Base-by-base conservation (phyloP, 2,888 invertebrate species). In the Galeopsomyia nigrocyanea region DNA sequence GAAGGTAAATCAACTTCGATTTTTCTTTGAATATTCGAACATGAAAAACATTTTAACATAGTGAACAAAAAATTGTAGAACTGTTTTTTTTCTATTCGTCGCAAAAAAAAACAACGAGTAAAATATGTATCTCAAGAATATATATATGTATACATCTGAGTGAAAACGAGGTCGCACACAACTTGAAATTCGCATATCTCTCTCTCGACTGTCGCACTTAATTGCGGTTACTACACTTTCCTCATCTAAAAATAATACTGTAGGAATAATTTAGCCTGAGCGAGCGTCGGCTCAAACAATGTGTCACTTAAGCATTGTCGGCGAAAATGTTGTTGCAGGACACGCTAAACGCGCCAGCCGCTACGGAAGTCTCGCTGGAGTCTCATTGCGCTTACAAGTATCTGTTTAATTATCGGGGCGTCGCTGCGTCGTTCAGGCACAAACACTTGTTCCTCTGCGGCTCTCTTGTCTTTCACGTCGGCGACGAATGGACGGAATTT, bases 381-480 rank as follows among this genome's bases (percentile, higher is more conserved):
- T 92, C 95, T 14, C 98, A 98, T 85, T 99, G 98, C 87, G 91
- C 92, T 86, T 98, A 93, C 87, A 96, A 95, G 86, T 98, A 95
- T 86, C 88, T 98, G 53, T 98, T 98, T 84, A 99, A 99, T 88
- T 98, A 96, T 84, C 91, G 98, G 77, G 98, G 98, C 2, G 98
- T 99, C 0, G 98, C 98, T 2, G 98, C 98, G 13, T 98, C 97
- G 86, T 99, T 99, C 83, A 90, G 98, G n/a, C 92, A 97, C 67
- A 98, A 98, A 84, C 98, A 98, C 87, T 89, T 99, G 55, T 96
- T 98, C 81, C 88, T 98, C 0, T 99, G 98, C 84, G 92, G 93
- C 79, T 97, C 97, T 0, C 87, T 98, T 51, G 95, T 99, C 0
- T 95, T 98, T 82, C 98, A 98, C 85, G 96, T 98, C 1, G 98